A percentile compares a stretch with the other conserved stretches of the same genome.
Conservation (phyloP, 1,140 invertebrate species). For the Goniozus legneri region DNA sequence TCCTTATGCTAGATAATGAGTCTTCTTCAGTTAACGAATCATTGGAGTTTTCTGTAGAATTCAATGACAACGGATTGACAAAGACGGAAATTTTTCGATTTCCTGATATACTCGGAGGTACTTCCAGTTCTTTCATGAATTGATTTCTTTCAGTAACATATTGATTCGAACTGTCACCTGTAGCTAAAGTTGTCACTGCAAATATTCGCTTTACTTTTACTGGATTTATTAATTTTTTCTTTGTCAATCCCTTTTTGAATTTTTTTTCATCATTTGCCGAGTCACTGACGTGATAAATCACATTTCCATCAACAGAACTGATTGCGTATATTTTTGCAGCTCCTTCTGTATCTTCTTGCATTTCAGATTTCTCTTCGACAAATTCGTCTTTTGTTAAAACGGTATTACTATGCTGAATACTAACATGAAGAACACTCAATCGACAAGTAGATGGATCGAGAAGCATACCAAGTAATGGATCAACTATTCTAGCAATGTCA, state of each 20-base stretch:
- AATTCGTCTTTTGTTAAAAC: conserved; percentile 45
- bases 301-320: conserved; percentile 80
- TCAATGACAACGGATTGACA: conserved; percentile 56
- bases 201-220: conserved; percentile 54
- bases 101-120: conserved; percentile 54
- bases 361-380: conserved; percentile 42
- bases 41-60: conserved; percentile 41
- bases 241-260: conserved; percentile 31
- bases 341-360: conserved; percentile 51
- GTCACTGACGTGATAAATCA: conserved; percentile 77
- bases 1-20: conserved; percentile 25
- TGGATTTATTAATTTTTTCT: conserved; percentile 43
- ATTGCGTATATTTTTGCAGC: conserved; percentile 77
- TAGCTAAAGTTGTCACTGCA: conserved; percentile 51
- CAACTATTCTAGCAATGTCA: conserved; percentile 75
- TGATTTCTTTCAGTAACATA: conserved; percentile 57
- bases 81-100: conserved; percentile 56
- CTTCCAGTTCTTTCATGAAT: conserved; percentile 54
- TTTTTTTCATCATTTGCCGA: conserved; percentile 41
- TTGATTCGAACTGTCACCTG: conserved; percentile 45
- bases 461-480: conserved; percentile 75
- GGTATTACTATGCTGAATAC: conserved; percentile 67
- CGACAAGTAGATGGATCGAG: conserved; percentile 79
- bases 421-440: conserved; percentile 81
- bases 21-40: conserved; percentile 44